Conservation (phyloP, 2,888 invertebrate species). For the Amphiduros pacificus region DNA sequence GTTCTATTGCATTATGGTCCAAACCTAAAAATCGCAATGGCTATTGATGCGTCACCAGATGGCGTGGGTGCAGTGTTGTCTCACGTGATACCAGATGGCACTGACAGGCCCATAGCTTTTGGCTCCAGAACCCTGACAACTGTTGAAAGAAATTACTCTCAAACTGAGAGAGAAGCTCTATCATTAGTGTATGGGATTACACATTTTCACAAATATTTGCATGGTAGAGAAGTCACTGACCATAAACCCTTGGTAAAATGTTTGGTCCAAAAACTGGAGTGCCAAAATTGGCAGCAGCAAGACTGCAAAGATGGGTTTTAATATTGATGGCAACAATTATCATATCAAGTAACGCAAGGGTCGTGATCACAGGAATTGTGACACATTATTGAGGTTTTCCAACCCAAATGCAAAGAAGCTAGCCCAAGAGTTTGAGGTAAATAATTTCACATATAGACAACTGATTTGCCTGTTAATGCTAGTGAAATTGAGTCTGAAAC, state of each 20-base stretch:
- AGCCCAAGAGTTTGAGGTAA: no score
- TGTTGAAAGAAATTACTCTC: slow-evolving; percentile 9
- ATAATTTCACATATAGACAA: no score
- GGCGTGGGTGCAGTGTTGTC: background rate
- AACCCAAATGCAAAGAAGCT: no score
- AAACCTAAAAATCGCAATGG: background rate
- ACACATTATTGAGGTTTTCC: background rate
- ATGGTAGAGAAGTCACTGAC: background rate
- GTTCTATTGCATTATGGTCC: background rate
- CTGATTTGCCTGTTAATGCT: no score
- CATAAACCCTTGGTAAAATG: background rate
- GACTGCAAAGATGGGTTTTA: slow-evolving; percentile 5
- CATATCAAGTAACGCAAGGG: no score
- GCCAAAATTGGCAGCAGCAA: background rate
- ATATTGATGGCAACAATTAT: background rate
- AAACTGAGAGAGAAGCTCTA: background rate
- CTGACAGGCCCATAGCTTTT: background rate
- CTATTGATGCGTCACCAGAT: background rate
- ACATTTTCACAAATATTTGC: background rate
- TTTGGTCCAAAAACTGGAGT: slow-evolving; percentile 4
- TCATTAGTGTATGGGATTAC: background rate
- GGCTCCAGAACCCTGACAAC: background rate
- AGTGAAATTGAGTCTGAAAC: no score
- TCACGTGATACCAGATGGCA: background rate
- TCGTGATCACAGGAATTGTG: background rate